Base-by-base conservation (phyloP, 2,888 invertebrate species). In the Cepaea hortensis region DNA sequence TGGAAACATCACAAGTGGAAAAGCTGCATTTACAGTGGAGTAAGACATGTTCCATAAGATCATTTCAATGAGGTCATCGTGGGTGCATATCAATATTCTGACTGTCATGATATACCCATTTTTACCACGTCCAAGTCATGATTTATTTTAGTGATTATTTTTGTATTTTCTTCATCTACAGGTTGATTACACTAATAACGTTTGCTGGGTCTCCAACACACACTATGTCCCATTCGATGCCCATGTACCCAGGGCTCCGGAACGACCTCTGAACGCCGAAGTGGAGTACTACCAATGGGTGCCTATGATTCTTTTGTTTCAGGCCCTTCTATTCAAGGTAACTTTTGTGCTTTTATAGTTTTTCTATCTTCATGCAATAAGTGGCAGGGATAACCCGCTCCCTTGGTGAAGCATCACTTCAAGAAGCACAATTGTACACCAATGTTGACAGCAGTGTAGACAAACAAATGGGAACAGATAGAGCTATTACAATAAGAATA, bases 221-320 rank as follows among this genome's bases (percentile, higher is more conserved):
- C 92, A 92, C 87, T 92, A 92, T 87, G 88, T 93, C 1, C 93
- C 92, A 0, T 90, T 92, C 89, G 90, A 90, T 7, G 90, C 90
- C 50, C 88, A 88, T 6, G 90, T 91, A 13, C 93, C 93, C 0
- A 79, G 88, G 7, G 87, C 88, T 48, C 89, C 90, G 7, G 85
- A 86, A 15, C 79, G 86, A 23, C 89, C 91, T 20, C 87, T 90
- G 80, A 88, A 90, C 23, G 88, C 88, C 11, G 91, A 92, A 86
- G 88, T 93, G 15, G 91, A 91, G n/a, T 93, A 93, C 88, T 93
- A 93, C 88, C 93, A 92, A 87, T 93, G 92, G 92, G 92, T 93
- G 5, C 94, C 95, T 87, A 93, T 95, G 94, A 93, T 95, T 86
- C 93, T 95, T 20, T 93, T 95, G 61, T 84, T 87, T 46, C 81